Percentiles rank a stretch among this genome's conserved stretches.
phyloP scores from a whole-genome alignment of 2,888 invertebrate species.

The Chrysina gloriosa region DNA sequence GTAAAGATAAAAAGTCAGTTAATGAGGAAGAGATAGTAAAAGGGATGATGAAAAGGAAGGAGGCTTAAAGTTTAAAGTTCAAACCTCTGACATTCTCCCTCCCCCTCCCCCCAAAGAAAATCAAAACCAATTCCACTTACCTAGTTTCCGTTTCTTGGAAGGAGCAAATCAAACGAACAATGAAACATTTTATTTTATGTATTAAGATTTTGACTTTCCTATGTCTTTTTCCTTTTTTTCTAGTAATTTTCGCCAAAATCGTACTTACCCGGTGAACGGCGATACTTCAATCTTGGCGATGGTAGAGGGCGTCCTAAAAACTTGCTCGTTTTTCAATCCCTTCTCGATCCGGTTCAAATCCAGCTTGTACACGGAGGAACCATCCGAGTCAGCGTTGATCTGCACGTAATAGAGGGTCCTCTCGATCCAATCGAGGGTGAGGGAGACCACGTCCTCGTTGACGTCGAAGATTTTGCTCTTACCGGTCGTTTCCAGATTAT shows the following conservation, averaged over 20 bases:
- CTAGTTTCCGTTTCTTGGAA: no score
- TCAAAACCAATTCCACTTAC: neutral
- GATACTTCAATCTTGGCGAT: slow-evolving; percentile 79
- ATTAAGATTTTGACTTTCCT: neutral
- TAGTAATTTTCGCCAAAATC: neutral
- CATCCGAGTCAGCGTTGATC: slow-evolving; percentile 56
- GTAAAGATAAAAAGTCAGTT: no score
- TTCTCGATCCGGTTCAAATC: slow-evolving; percentile 74
- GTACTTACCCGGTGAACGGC: slow-evolving; percentile 76
- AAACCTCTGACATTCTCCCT: no score
- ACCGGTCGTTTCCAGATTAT: slow-evolving; percentile 69
- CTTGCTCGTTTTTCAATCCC: slow-evolving; percentile 66
- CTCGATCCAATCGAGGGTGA: slow-evolving; percentile 90
- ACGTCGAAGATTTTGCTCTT: slow-evolving; percentile 70
- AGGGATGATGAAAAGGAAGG: no score
- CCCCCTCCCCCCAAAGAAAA: no score
- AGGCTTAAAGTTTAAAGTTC: no score
- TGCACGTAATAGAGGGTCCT: slow-evolving; percentile 87
- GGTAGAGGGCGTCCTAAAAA: slow-evolving; percentile 69
- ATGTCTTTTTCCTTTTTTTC: neutral
- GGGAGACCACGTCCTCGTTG: slow-evolving; percentile 71
- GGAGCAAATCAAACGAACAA: neutral
- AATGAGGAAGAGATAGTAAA: no score
- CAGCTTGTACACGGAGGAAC: slow-evolving; percentile 72
- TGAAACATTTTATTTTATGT: no score